Evolutionary conservation across 92 coral and sea anemone species (phyloP), one percentile per base, ranked within the genome.

Genomic region (Porites divaricata): DNA sequence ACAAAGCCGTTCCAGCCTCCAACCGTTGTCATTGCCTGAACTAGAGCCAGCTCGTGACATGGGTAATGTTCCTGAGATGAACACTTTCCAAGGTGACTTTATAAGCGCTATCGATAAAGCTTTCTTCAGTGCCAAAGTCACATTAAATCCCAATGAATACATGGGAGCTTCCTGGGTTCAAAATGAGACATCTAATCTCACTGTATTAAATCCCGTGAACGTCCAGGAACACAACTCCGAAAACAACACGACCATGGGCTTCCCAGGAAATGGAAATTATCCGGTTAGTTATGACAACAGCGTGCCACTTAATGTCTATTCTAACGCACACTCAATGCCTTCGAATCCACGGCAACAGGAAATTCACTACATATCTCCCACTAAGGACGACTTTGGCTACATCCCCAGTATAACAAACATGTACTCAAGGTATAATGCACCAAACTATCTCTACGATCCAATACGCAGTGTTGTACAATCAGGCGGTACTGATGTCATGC

Each of bases 101-200:
- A 71, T 88, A 1, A 91, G 71, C 21, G 87, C 91, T 13, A 80
- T 92, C 72, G 98, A 92, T 59, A 92, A 91, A 67, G 81, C 81
- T 9, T 77, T 77, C 26, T 83, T 91, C 52, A 76, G 78, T 73
- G 53, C 93, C 6, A 92, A 76, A 24, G 66, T 88, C 4, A 66
- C 89, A 4, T 54, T 89, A 13, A 81, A 80, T 71, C 72, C 67
- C 22, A 52, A 90, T 8, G 93, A 94, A 25, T 92, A 88, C 76
- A 74, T 90, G 66, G 88, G 80, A 1, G 73, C 85, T 13, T 78
- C 93, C 1, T 94, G 98, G 98, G 41, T 90, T 1, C 89, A 92
- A 35, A 84, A 76, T 8, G 98, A 94, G 8, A 77, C 85, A n/a
- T 81, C 80, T n/a, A 82, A 93, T 56, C 89, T 92, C 9, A 80